Conservation (phyloP, 1,140 invertebrate genomes). For the Drosophila tropicalis region DNA sequence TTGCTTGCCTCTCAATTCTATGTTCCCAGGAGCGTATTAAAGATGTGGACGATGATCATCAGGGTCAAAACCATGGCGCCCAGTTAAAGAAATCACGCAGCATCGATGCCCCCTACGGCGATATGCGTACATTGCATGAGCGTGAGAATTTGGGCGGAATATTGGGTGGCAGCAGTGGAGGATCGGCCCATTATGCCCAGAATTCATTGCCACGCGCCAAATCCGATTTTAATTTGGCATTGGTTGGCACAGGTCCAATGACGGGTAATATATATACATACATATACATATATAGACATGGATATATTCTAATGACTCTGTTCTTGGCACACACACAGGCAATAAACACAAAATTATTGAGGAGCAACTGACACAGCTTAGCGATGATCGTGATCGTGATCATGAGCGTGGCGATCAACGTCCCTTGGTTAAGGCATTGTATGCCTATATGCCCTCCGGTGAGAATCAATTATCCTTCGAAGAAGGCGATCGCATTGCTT, state of each 20-base stretch:
- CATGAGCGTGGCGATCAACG: constrained; percentile 72
- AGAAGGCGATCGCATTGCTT: constrained; percentile 93
- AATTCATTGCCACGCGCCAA: constrained; percentile 89
- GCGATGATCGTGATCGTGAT: constrained; percentile 31
- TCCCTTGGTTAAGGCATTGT: constrained; percentile 90
- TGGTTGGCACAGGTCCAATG: constrained; percentile 83
- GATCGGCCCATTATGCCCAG: constrained; percentile 82
- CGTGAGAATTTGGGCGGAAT: constrained; percentile 66
- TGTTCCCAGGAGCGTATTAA: constrained; percentile 71
- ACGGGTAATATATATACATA: constrained; percentile 29
- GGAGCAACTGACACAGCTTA: constrained; percentile 49
- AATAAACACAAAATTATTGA: constrained; percentile 74
- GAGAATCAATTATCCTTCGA: constrained; percentile 96
- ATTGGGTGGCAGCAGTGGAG: constrained; percentile 51
- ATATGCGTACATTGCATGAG: constrained; percentile 88
- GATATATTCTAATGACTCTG: not conserved
- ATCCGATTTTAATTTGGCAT: constrained; percentile 93
- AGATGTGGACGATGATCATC: constrained; percentile 84
- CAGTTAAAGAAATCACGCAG: constrained; percentile 93
- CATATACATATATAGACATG: no score
- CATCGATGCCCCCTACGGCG: constrained; percentile 93
- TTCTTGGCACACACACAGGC: constrained; percentile 29
- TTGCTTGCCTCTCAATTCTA: not conserved
- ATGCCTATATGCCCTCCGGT: constrained; percentile 94
- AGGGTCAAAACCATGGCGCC: constrained; percentile 83